Conservation (phyloP, 2,113 vertebrate genomes). For the Passer domesticus region DNA sequence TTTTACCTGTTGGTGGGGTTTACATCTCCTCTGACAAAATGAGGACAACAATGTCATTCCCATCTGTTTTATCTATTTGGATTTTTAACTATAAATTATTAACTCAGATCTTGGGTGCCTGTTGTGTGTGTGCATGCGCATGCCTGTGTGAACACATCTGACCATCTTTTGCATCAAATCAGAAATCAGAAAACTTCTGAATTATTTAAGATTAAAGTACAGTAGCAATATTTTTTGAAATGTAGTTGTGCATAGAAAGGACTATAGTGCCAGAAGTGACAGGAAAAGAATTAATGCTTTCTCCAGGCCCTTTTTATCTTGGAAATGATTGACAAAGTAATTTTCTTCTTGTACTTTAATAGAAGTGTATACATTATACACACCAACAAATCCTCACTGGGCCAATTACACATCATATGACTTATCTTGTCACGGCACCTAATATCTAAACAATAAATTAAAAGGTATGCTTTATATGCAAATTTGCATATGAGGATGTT, state of each 20-base stretch:
- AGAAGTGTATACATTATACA: conserved; percentile 61
- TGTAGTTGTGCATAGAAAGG: background rate
- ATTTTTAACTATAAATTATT: background rate
- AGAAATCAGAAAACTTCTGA: background rate
- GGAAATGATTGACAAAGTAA: conserved; percentile 74
- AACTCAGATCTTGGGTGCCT: background rate
- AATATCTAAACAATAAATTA: conserved; percentile 58
- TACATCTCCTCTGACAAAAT: background rate
- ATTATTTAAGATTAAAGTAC: conserved; percentile 31
- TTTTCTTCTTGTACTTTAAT: conserved; percentile 72
- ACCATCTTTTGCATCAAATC: background rate
- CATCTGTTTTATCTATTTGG: background rate
- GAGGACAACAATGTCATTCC: background rate
- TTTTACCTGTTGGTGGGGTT: background rate
- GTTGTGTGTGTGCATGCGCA: accelerated
- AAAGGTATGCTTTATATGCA: conserved; percentile 43
- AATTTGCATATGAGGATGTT: conserved; percentile 51
- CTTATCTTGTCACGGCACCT: conserved; percentile 53
- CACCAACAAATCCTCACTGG: conserved; percentile 17
- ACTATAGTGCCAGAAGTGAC: conserved; percentile 50
- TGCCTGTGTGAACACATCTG: background rate
- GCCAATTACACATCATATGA: conserved; percentile 36
- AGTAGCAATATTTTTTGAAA: conserved; percentile 37
- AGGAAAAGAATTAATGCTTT: conserved; percentile 66
- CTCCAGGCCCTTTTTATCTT: conserved; percentile 53